phyloP scores from a whole-genome alignment of 2,113 vertebrate genomes.

The Hyla sarda region DNA sequence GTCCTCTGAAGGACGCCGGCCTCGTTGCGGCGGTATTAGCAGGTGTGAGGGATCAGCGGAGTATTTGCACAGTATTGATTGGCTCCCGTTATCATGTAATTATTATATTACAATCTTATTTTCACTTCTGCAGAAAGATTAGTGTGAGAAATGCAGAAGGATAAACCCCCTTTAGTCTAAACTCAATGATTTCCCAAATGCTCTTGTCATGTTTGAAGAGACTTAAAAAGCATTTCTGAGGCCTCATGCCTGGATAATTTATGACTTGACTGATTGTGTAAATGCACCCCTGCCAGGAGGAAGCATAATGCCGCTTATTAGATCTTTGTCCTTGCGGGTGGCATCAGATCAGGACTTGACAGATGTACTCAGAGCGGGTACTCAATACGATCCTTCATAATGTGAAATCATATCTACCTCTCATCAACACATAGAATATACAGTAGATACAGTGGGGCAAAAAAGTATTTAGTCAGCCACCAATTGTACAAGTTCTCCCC shows the following conservation, averaged over 20 bases:
- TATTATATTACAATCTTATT: background rate
- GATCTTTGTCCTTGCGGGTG: constrained; percentile 32
- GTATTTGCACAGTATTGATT: background rate
- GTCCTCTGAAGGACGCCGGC: background rate
- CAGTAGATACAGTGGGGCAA: too few relatives aligned
- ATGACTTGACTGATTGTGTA: constrained; percentile 38
- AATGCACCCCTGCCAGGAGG: constrained; percentile 22
- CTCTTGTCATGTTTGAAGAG: constrained; percentile 37
- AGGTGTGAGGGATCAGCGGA: background rate
- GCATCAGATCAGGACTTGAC: background rate
- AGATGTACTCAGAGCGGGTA: constrained; percentile 8
- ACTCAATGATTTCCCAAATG: constrained; percentile 15
- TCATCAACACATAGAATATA: too few relatives aligned
- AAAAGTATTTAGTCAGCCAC: too few relatives aligned
- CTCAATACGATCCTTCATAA: background rate
- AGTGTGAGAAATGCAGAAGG: background rate
- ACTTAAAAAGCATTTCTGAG: constrained; percentile 32
- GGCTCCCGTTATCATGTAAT: background rate
- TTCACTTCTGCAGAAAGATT: background rate
- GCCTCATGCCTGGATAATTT: constrained; percentile 46
- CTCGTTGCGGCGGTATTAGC: background rate
- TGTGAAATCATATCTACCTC: background rate
- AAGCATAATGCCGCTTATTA: constrained; percentile 24
- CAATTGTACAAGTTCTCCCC: too few relatives aligned
- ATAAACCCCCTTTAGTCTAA: constrained; percentile 6